Evolutionary conservation across 2,888 invertebrate genomes (phyloP).

Genomic region (Andrena praecox): DNA sequence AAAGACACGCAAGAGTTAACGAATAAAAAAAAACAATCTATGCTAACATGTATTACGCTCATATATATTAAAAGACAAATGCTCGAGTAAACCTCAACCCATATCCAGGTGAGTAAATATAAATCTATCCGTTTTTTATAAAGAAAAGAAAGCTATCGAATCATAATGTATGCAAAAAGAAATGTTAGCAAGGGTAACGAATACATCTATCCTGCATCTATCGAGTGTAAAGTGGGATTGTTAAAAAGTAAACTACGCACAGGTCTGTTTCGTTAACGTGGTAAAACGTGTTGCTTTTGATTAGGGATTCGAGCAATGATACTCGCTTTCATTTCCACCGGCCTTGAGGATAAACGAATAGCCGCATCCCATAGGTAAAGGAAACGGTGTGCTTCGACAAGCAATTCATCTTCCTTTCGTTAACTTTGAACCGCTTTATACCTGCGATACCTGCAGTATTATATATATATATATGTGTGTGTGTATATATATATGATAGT

Average conservation of each 20-base stretch:
- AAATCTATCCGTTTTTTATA: conserved; percentile 81
- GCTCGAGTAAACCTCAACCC: conserved; percentile 82
- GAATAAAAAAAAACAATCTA: conserved; percentile 45
- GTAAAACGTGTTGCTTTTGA: conserved; percentile 1
- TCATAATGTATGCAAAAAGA: conserved; percentile 39
- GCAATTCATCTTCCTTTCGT: background rate
- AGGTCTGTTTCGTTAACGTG: background rate
- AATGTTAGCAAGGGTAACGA: conserved; percentile 52
- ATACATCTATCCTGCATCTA: conserved; percentile 62
- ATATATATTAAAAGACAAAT: conserved; percentile 73
- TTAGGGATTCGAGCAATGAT: conserved; percentile 8
- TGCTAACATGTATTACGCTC: conserved; percentile 61
- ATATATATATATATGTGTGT: conserved; percentile 5
- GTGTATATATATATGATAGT: conserved; percentile 2
- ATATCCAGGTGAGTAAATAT: conserved; percentile 83
- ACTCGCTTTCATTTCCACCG: background rate
- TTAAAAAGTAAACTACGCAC: conserved; percentile 6
- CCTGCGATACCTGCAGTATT: conserved; percentile 64
- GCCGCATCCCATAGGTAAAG: conserved; percentile 9
- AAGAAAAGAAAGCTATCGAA: conserved; percentile 53
- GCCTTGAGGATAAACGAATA: background rate
- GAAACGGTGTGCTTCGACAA: conserved; percentile 9
- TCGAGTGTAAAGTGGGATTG: conserved; percentile 71
- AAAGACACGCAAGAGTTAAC: conserved; percentile 59
- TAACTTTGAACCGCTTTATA: conserved; percentile 62